Conservation (phyloP, 2,888 invertebrate genomes). For the Xiphydria camelus region DNA sequence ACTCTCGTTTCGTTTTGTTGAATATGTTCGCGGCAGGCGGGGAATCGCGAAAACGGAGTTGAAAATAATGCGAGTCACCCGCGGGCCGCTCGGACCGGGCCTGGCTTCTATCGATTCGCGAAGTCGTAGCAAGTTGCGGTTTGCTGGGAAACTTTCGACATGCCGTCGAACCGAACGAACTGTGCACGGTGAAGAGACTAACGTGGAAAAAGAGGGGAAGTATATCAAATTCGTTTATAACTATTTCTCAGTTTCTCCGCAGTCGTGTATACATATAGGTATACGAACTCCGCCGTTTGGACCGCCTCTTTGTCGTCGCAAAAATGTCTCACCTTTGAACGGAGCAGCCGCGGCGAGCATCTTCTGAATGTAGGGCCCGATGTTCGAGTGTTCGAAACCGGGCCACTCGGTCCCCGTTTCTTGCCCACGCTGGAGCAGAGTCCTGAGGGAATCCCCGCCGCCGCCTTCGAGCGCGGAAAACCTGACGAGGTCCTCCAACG, state of each 20-base stretch:
- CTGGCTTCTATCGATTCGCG: constrained; percentile 55
- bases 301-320: no score
- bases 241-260: no score
- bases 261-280: no score
- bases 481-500: constrained; percentile 65
- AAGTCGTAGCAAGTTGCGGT: constrained; percentile 48
- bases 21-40: constrained; percentile 15
- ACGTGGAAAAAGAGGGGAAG: no score
- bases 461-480: constrained; percentile 60
- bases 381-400: constrained; percentile 59
- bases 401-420: constrained; percentile 60
- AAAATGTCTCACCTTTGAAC: constrained; percentile 52
- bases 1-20: no score
- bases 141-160: constrained; percentile 35
- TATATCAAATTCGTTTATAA: no score
- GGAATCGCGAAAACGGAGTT: no score
- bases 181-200: no score
- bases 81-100: no score
- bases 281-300: no score
- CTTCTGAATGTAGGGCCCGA: constrained; percentile 63
- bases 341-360: constrained; percentile 57
- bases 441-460: constrained; percentile 61
- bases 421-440: constrained; percentile 59
- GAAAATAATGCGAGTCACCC: no score
- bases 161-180: constrained; percentile 25